phyloP scores from a whole-genome alignment of 1,140 invertebrate genomes.

The Apis laboriosa region DNA sequence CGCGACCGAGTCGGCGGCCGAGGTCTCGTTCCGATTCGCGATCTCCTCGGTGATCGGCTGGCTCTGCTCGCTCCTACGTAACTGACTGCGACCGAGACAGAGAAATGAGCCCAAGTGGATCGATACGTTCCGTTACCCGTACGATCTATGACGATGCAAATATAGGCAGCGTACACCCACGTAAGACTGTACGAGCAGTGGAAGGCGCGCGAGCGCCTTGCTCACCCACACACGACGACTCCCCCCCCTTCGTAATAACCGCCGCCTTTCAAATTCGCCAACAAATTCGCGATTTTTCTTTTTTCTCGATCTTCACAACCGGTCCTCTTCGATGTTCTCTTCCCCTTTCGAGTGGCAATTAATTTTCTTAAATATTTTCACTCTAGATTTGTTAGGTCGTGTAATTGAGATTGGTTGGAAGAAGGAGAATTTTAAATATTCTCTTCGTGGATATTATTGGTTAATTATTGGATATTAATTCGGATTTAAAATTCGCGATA shows the following conservation, averaged over 20 bases:
- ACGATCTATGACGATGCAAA: constrained; percentile 48
- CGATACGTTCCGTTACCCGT: constrained; percentile 53
- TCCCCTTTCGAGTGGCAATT: no score
- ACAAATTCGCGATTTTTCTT: no score
- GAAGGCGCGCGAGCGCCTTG: neutral
- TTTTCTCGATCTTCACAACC: no score
- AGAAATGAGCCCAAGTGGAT: constrained; percentile 62
- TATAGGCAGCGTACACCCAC: constrained; percentile 54
- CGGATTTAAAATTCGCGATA: no score
- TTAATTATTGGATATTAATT: no score
- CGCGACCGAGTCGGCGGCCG: constrained; percentile 17
- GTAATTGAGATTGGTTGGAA: no score
- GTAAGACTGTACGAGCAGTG: constrained; percentile 14
- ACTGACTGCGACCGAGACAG: constrained; percentile 68
- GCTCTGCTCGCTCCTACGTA: constrained; percentile 63
- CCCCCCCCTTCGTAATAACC: neutral
- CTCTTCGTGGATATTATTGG: no score
- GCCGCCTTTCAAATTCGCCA: neutral
- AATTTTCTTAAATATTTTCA: no score
- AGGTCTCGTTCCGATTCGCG: constrained; percentile 68
- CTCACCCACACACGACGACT: neutral
- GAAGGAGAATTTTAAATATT: no score
- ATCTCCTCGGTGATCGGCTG: constrained; percentile 64
- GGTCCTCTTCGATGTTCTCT: neutral
- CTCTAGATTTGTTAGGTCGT: no score